These are phyloP conservation scores for Thera britannica DNA, from an alignment of 2,888 invertebrate species.

Conservation along the genomic window DNA sequence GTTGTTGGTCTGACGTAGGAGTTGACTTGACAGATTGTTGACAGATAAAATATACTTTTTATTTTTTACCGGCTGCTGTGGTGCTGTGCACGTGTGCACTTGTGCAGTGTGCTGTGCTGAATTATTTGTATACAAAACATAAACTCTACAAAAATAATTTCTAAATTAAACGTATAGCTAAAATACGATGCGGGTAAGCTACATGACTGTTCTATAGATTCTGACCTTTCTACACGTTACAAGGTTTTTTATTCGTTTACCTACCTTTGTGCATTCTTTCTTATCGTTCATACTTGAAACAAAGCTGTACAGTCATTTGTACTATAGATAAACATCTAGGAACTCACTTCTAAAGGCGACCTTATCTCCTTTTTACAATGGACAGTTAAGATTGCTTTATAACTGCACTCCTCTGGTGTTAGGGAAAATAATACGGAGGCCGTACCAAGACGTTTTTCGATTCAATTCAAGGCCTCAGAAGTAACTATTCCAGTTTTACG, in stretches of 20 bases:
- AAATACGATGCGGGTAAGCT: conserved; percentile 40
- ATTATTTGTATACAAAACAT: not conserved
- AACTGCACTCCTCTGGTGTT: too few species aligned
- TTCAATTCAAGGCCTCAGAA: too few species aligned
- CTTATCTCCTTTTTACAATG: not conserved
- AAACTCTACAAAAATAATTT: not conserved
- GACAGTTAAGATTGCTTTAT: not conserved
- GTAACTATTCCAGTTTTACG: too few species aligned
- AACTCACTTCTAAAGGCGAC: not conserved
- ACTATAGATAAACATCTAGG: too few species aligned
- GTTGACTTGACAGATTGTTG: too few species aligned
- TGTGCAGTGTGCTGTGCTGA: too few species aligned
- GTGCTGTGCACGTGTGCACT: too few species aligned
- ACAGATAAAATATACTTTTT: too few species aligned
- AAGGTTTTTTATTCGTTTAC: conserved; percentile 10
- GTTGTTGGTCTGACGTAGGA: too few species aligned
- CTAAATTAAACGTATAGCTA: not conserved
- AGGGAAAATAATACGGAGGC: too few species aligned
- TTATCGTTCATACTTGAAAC: not conserved
- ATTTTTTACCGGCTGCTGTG: not conserved
- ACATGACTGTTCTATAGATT: conserved; percentile 18
- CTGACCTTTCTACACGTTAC: not conserved
- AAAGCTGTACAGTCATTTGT: not conserved
- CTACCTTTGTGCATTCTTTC: not conserved
- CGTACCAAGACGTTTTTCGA: too few species aligned